Evolutionary conservation across 2,888 invertebrate genomes (phyloP), one percentile per base, ranked within the genome.

Genomic region (Drosophila demipolita): DNA sequence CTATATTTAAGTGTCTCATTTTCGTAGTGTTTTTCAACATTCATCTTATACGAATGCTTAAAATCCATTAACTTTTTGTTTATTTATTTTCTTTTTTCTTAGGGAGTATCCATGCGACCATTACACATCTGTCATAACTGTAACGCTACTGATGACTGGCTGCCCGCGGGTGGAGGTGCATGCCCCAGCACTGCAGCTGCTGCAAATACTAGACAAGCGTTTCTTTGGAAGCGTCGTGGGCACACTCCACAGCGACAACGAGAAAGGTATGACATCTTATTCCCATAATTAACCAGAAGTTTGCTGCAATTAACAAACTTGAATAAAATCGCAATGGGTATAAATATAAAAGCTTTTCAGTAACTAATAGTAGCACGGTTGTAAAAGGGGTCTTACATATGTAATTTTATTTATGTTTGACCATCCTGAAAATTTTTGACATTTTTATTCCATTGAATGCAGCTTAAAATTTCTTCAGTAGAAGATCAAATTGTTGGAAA

Each of bases 41-140:
- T 36, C 17, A 26, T 57, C 36, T 57, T 61, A 57, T 7, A 15
- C 26, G 15, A 40, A 32, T 23, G n/a, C 23, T 4, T 29, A 23
- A 35, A 49, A 49, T 32, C 50, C 49, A 59, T 74, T 60, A 49
- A 57, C 20, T n/a, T 17, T n/a, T 33, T 33, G 38, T 38, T 15
- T n/a, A 4, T 9, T 45, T 20, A 15, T 45, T 20, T 76, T 73
- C 73, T 32, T 48, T 49, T 93, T 93, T 11, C 93, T 15, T 23
- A 98, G 98, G 91, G 99, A 99, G 93, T 98, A 99, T 94, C 98
- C 99, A 3, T 99, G 98, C 92, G 99, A 99, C 93, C 98, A 99
- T 94, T 99, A 99, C 93, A 98, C 98, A 42, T 98, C 99, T 2
- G 97, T 99, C 88, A 98, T 99, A 91, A 99, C 99, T 92, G 97